Percentiles rank a stretch among this genome's conserved stretches.
These are phyloP conservation scores for Pseudobourletiella spinata DNA, from an alignment of 1,140 invertebrate species.

Conservation along the genomic window DNA sequence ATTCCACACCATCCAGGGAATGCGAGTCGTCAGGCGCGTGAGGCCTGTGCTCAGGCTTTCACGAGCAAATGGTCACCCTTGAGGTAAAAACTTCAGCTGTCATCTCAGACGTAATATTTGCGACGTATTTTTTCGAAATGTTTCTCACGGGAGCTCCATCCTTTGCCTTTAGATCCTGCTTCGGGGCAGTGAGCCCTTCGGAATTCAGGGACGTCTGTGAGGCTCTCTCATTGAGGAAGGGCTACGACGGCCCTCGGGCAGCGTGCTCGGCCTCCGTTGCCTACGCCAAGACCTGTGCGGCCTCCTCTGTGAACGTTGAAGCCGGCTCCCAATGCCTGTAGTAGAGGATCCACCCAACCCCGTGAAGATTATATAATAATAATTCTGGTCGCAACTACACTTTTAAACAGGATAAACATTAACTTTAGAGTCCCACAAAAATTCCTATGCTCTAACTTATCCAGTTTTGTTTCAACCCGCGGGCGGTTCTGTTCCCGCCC, in stretches of 20 bases:
- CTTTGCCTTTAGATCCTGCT: constrained; percentile 8
- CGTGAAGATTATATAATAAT: no score
- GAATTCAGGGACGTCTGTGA: constrained; percentile 10
- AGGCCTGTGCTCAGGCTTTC: constrained; percentile 4
- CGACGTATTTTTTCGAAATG: not conserved
- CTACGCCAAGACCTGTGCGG: constrained; percentile 12
- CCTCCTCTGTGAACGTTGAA: constrained; percentile 5
- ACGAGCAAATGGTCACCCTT: constrained; percentile 5
- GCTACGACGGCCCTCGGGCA: not conserved
- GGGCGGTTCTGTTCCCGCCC: no score
- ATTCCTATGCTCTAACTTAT: no score
- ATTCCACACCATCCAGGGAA: not conserved
- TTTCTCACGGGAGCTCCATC: not conserved
- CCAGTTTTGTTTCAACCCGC: no score
- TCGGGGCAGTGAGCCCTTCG: constrained; percentile 4
- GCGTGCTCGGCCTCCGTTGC: constrained; percentile 13
- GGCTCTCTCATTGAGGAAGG: not conserved
- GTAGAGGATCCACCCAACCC: no score
- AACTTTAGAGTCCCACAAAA: no score
- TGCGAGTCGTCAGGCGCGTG: not conserved
- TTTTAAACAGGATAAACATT: no score
- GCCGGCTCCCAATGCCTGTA: not conserved
- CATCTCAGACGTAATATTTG: not conserved
- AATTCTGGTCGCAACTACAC: no score
- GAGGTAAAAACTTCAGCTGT: constrained; percentile 1